Evolutionary conservation across 1,140 invertebrate species (phyloP), one percentile per base, ranked within the genome.

Genomic region (Rhopalosiphum maidis): DNA sequence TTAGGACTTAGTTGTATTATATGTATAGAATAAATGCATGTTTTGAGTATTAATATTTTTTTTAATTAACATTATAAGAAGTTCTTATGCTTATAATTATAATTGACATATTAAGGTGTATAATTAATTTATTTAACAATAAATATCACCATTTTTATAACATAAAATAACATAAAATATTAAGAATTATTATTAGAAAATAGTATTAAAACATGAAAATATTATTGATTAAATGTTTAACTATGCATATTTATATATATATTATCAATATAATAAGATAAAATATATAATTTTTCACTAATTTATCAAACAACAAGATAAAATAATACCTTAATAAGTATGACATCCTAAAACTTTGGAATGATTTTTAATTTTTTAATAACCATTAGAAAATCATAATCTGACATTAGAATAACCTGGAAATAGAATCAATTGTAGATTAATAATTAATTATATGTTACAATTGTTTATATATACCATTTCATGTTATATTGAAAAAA

Each of bases 341-440:
- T 98, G 98, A 95, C 98, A 99, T 85, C 98, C 96, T 8, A 99
- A 95, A 1, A 98, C 97, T 96, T 99, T 98, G 95, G 98, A 98
- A 95, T 99, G 98, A 93, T 97, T 98, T 95, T 98, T 98, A 1
- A 98, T 96, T 97, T 98, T 95, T 98, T 98, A 1, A 98, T 96
- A 25, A 97, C 97, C 51, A 97, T 96, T 7, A 97, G 97, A 94
- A 97, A 96, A 93, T 96, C 96, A 95, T 97, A 98, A 96, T 98
- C 97, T 11, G 97, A 97, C 94, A 97, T 96, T 21, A 97, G 95
- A 94, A 95, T 94, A 30, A 95, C 94, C 95, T 95, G 89, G 22
- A 95, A 37, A 94, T 86, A 88, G 23, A 94, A 94, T 91, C 1
- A 94, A 37, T 83, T 46, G 82, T 23, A 48, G 30, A 37, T 82